Conservation (phyloP, 2,113 vertebrate genomes). For the Pelobates fuscus region DNA sequence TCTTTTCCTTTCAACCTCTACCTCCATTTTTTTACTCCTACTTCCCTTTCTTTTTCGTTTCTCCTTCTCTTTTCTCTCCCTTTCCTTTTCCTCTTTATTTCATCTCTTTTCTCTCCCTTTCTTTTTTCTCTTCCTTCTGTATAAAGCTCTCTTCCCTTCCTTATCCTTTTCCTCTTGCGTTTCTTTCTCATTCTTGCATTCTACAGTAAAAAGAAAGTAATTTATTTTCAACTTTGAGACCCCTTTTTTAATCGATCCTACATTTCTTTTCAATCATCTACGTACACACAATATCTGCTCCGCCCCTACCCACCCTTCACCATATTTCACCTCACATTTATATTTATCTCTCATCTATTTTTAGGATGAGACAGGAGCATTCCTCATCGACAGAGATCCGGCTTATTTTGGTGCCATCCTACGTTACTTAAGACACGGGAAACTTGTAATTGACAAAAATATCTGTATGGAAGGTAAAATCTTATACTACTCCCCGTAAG, state of each 20-base stretch:
- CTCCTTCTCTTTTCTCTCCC: background rate
- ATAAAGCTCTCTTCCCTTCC: background rate
- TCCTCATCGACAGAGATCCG: constrained; percentile 95
- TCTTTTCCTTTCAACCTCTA: background rate
- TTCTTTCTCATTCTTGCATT: background rate
- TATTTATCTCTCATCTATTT: too few relatives aligned
- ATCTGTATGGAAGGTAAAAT: constrained; percentile 91
- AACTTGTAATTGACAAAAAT: constrained; percentile 96
- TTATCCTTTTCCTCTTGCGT: background rate
- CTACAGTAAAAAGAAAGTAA: too few relatives aligned
- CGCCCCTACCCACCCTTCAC: too few relatives aligned
- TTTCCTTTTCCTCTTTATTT: background rate
- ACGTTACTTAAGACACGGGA: constrained; percentile 94
- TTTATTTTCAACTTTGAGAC: too few relatives aligned
- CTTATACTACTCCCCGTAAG: background rate
- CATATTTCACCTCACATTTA: too few relatives aligned
- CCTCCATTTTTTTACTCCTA: background rate
- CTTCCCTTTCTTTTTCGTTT: background rate
- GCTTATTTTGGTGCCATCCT: constrained; percentile 98
- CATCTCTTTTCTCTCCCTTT: background rate
- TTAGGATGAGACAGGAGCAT: constrained; percentile 96
- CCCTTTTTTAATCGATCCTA: too few relatives aligned
- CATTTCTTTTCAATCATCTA: too few relatives aligned
- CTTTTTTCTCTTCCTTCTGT: background rate
- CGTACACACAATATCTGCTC: too few relatives aligned